These are phyloP conservation scores for Apodemus agrarius DNA, from an alignment of 2,797 vertebrate genomes.

Conservation along the genomic window DNA sequence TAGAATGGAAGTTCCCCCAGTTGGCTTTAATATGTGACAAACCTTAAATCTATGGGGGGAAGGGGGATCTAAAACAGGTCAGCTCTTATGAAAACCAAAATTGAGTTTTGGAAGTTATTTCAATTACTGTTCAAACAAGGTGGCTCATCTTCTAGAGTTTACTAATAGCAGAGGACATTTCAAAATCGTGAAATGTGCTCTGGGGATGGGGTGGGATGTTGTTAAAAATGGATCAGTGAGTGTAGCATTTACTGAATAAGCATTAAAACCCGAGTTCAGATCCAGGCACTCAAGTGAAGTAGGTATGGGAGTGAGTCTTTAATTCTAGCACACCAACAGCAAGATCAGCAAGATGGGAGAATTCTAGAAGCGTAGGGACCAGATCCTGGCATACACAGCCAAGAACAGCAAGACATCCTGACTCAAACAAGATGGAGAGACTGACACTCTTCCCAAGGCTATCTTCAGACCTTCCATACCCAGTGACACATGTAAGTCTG, in stretches of 20 bases:
- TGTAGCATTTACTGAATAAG: neutral
- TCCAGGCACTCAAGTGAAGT: neutral
- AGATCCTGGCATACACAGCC: neutral
- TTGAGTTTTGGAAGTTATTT: constrained; percentile 35
- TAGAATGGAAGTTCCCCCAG: neutral
- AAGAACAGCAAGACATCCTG: neutral
- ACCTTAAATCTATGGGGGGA: neutral
- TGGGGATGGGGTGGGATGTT: neutral
- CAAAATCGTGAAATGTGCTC: neutral
- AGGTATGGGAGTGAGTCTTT: too few species aligned
- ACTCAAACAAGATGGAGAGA: neutral
- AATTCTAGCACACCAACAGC: neutral
- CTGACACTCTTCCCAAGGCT: neutral
- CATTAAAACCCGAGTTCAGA: too few species aligned
- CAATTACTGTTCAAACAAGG: neutral
- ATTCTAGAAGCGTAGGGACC: neutral
- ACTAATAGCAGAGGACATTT: neutral
- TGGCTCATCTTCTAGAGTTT: neutral
- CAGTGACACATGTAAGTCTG: neutral
- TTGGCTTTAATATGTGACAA: neutral
- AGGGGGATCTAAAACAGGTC: neutral
- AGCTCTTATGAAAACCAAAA: neutral
- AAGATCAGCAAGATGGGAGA: neutral
- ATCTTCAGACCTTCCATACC: too few species aligned
- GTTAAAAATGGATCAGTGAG: neutral